Conservation (phyloP, 1,140 invertebrate genomes). For the Pectinophora gossypiella region DNA sequence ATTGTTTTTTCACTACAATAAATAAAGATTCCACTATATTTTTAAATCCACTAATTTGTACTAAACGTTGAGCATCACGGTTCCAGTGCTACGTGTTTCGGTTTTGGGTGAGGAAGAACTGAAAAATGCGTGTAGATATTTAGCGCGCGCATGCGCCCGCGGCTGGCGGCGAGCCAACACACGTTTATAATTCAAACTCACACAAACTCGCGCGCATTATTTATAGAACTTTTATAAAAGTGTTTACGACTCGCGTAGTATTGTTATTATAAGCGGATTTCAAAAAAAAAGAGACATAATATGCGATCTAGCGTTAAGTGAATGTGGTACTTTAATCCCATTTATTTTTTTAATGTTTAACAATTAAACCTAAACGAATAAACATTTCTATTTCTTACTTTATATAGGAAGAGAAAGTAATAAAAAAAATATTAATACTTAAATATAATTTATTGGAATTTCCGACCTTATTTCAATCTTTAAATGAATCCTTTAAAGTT, state of each 20-base stretch:
- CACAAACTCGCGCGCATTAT: constrained; percentile 47
- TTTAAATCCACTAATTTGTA: constrained; percentile 23
- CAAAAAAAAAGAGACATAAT: constrained; percentile 13
- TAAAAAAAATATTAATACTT: too few relatives aligned
- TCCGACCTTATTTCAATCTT: too few relatives aligned
- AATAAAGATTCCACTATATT: constrained; percentile 31
- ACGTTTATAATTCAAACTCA: constrained; percentile 65
- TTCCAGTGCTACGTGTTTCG: constrained; percentile 28
- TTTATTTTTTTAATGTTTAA: too few relatives aligned
- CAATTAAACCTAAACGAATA: too few relatives aligned
- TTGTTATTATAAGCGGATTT: constrained; percentile 27
- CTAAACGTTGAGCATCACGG: constrained; percentile 45
- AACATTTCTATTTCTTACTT: too few relatives aligned
- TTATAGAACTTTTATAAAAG: constrained; percentile 71
- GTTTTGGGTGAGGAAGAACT: constrained; percentile 54
- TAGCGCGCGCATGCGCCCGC: constrained; percentile 48
- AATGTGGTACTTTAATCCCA: too few relatives aligned
- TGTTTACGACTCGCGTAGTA: constrained; percentile 47
- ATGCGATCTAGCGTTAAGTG: too few relatives aligned
- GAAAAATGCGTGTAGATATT: constrained; percentile 57
- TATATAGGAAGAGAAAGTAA: too few relatives aligned
- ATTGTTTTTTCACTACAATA: constrained; percentile 10
- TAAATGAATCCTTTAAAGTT: too few relatives aligned
- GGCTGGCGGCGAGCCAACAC: constrained; percentile 53
- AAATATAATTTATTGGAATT: too few relatives aligned